Conservation (phyloP, 1,140 invertebrate genomes). For the Uloborus diversus region DNA sequence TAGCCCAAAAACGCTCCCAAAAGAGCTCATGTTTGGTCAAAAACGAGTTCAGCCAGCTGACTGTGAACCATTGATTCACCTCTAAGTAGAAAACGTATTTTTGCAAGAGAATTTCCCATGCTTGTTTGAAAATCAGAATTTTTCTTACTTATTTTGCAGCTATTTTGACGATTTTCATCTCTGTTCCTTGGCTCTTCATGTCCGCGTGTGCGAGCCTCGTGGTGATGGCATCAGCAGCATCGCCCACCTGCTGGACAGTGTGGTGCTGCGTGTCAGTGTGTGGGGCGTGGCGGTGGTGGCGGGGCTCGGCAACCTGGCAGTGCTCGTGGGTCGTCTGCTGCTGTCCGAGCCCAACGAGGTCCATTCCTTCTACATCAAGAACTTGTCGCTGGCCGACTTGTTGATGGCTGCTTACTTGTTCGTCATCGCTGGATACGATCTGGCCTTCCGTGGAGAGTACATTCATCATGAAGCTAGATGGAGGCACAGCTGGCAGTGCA, state of each 20-base stretch:
- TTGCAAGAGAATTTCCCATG: no score
- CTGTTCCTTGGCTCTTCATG: conserved; percentile 72
- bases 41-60: no score
- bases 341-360: conserved; percentile 66
- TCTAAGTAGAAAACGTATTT: no score
- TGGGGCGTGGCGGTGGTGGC: conserved; percentile 77
- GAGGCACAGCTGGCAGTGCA: conserved; percentile 76
- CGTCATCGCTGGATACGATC: conserved; percentile 76
- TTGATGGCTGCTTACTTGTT: conserved; percentile 81
- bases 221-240: conserved; percentile 74
- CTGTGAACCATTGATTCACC: no score
- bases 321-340: conserved; percentile 74
- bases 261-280: conserved; percentile 72
- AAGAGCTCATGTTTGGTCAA: no score
- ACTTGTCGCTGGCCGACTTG: conserved; percentile 81
- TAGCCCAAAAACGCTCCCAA: no score
- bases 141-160: conserved; percentile 64
- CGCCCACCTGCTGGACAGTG: conserved; percentile 73
- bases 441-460: conserved; percentile 73
- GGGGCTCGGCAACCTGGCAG: conserved; percentile 71
- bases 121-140: no score
- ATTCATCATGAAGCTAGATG: conserved; percentile 72
- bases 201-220: conserved; percentile 71
- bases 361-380: conserved; percentile 73
- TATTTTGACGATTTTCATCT: conserved; percentile 77